Base-by-base conservation (phyloP, 1,140 invertebrate genomes). In the Drosophila tsacasi region DNA sequence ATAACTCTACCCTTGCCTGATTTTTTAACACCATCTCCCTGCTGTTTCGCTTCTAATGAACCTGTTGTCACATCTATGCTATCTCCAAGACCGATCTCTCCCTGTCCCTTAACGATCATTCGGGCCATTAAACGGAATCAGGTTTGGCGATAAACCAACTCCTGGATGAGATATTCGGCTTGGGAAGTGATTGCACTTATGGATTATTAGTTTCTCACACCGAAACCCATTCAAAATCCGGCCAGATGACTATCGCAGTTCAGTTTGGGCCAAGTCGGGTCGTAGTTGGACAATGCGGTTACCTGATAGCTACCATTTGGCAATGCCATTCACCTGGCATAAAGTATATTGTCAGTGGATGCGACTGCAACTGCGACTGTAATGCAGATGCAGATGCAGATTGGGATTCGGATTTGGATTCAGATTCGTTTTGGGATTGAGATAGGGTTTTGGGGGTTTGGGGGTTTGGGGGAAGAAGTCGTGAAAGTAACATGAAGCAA, bases 401-500 rank as follows among this genome's bases (percentile, higher is more conserved):
- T 71, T 5, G 35, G 21, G 66, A 19, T 67, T 0, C 62, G 9
- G 42, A 37, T 62, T 5, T 10, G 19, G 44, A 19, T 54, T n/a
- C 9, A 9, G 64, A 19, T 30, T 30, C 25, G 39, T 42, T 49
- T 27, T 19, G 10, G 27, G 40, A 17, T 35, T 35, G n/a, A 15
- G 46, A 32, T 32, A 19, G 30, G 49, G 10, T 7, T 27, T 30
- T 7, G 8, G 27, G 27, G 39, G n/a, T n/a, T n/a, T n/a, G n/a
- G 47, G 66, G n/a, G 15, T n/a, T 19, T n/a, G 39, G 17, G 44
- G 37, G 40, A 47, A 76, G 39, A 80, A 86, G 85, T 86, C 83
- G 83, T 86, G 83, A 86, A 86, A 86, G 83, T 85, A 84, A 79
- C 75, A 86, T 66, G 71, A 85, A 78, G 58, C 58, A 80, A 80